Percentiles rank a stretch among this genome's conserved stretches.
These are phyloP conservation scores for Grammomys surdaster DNA, from an alignment of 2,113 vertebrate species.

Conservation along the genomic window DNA sequence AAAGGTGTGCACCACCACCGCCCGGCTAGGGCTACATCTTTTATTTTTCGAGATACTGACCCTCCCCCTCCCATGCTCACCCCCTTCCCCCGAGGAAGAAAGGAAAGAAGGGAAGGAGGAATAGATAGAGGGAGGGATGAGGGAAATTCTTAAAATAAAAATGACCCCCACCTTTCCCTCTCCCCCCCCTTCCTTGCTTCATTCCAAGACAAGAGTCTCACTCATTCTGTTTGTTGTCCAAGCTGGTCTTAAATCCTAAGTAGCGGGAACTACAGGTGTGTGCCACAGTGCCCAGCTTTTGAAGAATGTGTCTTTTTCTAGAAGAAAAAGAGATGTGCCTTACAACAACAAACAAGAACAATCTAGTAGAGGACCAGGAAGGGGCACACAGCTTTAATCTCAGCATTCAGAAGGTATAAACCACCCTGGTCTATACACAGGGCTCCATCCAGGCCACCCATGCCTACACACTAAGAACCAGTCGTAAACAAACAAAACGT, in stretches of 20 bases:
- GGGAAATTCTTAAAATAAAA: background rate
- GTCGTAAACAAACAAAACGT: background rate
- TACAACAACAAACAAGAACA: background rate
- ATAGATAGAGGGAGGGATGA: too few relatives aligned
- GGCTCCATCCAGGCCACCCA: background rate
- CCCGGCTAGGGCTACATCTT: background rate
- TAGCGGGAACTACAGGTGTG: background rate
- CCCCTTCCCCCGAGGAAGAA: background rate
- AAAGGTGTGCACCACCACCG: too few relatives aligned
- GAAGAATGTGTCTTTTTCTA: background rate
- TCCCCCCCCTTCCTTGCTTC: background rate
- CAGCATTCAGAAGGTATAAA: background rate
- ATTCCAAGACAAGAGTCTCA: background rate
- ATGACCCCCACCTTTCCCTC: background rate
- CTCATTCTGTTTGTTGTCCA: background rate
- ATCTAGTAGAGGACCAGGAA: background rate
- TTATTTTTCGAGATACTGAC: background rate
- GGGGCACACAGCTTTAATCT: background rate
- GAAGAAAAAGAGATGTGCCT: background rate
- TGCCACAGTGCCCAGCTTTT: background rate
- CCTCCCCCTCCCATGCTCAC: rapidly evolving
- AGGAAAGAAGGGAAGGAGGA: background rate
- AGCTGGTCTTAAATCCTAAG: background rate
- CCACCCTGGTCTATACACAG: background rate
- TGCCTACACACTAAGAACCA: background rate